Evolutionary conservation across 1,140 invertebrate species (phyloP).

Genomic region (Drosophila tropicalis): DNA sequence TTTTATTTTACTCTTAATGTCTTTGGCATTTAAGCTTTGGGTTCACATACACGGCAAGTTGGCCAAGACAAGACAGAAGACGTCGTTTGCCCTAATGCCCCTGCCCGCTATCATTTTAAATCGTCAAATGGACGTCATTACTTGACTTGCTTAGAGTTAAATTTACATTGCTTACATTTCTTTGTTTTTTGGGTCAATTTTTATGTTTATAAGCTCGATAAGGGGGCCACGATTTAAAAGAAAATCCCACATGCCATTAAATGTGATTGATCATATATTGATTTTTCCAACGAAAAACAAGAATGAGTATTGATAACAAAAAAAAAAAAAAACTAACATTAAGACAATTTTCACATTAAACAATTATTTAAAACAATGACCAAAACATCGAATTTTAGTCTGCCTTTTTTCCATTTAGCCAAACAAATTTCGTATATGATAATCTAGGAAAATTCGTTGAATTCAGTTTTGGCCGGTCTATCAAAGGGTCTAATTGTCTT

Average conservation of each 20-base stretch:
- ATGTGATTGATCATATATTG: constrained; percentile 6
- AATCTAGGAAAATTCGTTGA: no score
- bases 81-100: no score
- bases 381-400: no score
- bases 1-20: constrained; percentile 2
- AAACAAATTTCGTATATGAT: no score
- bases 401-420: no score
- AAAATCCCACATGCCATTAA: constrained; percentile 1
- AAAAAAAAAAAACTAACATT: no score
- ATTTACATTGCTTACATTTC: not conserved
- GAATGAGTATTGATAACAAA: not conserved
- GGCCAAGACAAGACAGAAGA: not conserved
- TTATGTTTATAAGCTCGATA: not conserved
- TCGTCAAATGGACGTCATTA: not conserved
- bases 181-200: not conserved
- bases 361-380: no score
- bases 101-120: no score
- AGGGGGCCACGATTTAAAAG: not conserved
- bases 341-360: not conserved
- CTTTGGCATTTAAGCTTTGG: not conserved
- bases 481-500: constrained; percentile 7
- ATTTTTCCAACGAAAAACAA: not conserved
- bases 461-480: not conserved
- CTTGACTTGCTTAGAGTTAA: not conserved
- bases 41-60: not conserved